Percentiles rank a stretch among this genome's conserved stretches.
Conservation (phyloP, 2,797 vertebrate species). For the Hapalemur alaotrensis region DNA sequence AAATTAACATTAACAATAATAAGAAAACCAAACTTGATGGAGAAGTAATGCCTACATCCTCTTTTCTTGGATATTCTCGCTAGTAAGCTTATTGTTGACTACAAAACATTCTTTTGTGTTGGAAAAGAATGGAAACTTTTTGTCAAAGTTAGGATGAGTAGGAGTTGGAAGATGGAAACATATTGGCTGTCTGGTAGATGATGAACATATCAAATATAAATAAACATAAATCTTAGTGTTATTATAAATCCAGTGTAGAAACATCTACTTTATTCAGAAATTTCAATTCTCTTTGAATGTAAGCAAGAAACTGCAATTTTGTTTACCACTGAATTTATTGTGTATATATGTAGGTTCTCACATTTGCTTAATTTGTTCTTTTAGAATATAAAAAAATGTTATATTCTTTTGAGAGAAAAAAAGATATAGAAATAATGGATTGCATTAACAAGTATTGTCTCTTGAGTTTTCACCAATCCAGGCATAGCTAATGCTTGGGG, state of each 20-base stretch:
- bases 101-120: neutral
- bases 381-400: neutral
- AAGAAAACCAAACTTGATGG: neutral
- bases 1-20: constrained; percentile 51
- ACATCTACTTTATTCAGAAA: neutral
- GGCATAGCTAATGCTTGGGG: neutral
- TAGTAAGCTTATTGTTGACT: constrained; percentile 13
- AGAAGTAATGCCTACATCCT: neutral
- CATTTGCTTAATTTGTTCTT: constrained; percentile 25
- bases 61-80: neutral
- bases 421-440: neutral
- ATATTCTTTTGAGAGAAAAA: neutral
- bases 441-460: neutral
- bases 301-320: neutral
- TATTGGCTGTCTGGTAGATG: neutral
- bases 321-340: neutral
- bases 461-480: neutral
- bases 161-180: neutral
- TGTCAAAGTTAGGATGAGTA: neutral
- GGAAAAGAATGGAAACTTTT: neutral
- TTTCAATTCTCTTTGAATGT: neutral
- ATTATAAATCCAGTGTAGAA: neutral
- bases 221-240: neutral
- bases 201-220: neutral
- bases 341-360: neutral